These are phyloP conservation scores for Andrena minutula DNA, from an alignment of 2,888 invertebrate species.

Conservation along the genomic window DNA sequence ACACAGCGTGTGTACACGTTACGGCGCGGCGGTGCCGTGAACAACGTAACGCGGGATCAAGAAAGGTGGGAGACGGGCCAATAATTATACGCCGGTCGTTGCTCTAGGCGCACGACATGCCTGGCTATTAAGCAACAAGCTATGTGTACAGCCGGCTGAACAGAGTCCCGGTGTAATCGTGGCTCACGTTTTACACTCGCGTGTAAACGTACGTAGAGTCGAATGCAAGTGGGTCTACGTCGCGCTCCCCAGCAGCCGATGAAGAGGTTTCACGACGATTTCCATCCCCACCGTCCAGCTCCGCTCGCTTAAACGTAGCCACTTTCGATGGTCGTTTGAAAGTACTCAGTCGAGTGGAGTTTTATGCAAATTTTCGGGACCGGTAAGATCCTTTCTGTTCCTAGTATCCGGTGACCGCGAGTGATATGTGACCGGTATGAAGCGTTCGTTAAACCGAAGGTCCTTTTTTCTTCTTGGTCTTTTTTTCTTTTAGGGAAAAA, in stretches of 20 bases:
- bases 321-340: conserved; percentile 4
- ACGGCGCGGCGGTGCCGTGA: conserved; percentile 37
- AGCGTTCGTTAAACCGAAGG: conserved; percentile 46
- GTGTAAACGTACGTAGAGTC: not conserved
- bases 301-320: not conserved
- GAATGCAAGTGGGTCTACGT: not conserved
- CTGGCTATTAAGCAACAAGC: conserved; percentile 70
- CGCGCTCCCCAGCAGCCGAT: not conserved
- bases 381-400: conserved; percentile 55
- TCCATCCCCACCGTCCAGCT: not conserved
- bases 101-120: conserved; percentile 69
- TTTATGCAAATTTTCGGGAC: conserved; percentile 50
- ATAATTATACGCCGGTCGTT: conserved; percentile 73
- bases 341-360: not conserved
- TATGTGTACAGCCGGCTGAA: conserved; percentile 48
- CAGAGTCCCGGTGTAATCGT: conserved; percentile 56
- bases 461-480: not conserved
- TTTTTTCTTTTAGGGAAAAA: not conserved
- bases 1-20: not conserved
- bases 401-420: conserved; percentile 32
- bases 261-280: not conserved
- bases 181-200: conserved; percentile 55
- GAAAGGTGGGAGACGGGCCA: conserved; percentile 60
- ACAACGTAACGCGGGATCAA: conserved; percentile 51
- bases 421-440: conserved; percentile 27